Evolutionary conservation across 2,888 invertebrate species (phyloP), one percentile per base, ranked within the genome.

Genomic region (Argyra leucocephala): DNA sequence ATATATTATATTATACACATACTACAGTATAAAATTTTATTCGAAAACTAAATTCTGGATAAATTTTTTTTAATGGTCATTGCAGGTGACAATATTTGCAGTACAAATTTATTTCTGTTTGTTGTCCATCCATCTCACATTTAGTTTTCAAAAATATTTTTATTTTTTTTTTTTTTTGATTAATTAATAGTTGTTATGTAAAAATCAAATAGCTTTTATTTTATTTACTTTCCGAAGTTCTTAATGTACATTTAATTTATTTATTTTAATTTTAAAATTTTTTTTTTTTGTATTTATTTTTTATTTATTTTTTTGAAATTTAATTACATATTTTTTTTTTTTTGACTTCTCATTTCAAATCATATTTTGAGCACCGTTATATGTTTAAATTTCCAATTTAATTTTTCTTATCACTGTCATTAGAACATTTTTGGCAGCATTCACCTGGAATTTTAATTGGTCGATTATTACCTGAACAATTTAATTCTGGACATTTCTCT

Each of bases 391-490:
- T 31, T 48, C 18, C 18, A 48, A 48, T 48, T 48, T 48, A 48
- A 48, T 48, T 48, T 48, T 48, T 48, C 18, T 48, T 48, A 15
- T 48, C 48, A 48, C 48, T 48, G 48, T 48, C 48, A 48, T 48
- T 65, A 61, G 75, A 74, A 72, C 82, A 82, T 63, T 76, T 76
- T 62, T 80, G 78, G 71, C 82, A 82, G 68, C 82, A 82, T 65
- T 78, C 76, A 67, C 77, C 78, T 1, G 79, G 77, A 64, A 76
- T 73, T 65, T 76, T 74, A 60, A 76, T 72, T 1, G 79, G 79
- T 12, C 75, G 72, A 18, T 73, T 66, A 58, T 73, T 74, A 18
- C 75, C 73, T 64, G 74, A 72, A 70, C 82, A 82, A 57, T 73
- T 73, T 0, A 78, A 69, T 31, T 75, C 72, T 9, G 78, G 76